Base-by-base conservation (phyloP, 92 coral and sea anemone species). In the Phenganax marumi region DNA sequence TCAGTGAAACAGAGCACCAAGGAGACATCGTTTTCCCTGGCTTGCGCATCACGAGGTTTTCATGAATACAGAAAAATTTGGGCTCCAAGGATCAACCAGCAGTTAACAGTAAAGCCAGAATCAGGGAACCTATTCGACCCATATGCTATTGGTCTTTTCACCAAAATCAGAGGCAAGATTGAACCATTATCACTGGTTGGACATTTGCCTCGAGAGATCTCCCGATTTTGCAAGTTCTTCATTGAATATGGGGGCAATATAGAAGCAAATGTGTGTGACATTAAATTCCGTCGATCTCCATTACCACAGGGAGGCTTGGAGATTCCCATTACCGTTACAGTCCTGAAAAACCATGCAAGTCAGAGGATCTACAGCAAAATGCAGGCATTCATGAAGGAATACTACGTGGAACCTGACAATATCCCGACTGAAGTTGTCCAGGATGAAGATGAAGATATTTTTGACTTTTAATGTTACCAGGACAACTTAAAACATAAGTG, bases 301-400 rank as follows among this genome's bases (percentile, higher is more conserved):
- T 80, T 80, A 80, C 84, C 84, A 80, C 84, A 80, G 33, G 85
- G 78, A 71, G 70, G 86, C 79, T 56, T 82, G 86, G 86, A 82
- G 86, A 82, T 82, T 82, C 86, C 86, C 50, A 82, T 82, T 82
- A 54, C 80, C 79, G 17, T 71, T 16, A 56, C 86, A 54, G 86
- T 82, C 80, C 8, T 82, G 86, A 65, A 82, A 43, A 66, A 80
- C 84, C 13, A 69, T 75, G 87, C 83, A 26, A 74, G 75, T 74
- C 53, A 21, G 53, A 19, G 76, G 68, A 84, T 84, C 2, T 84
- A 75, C 87, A 75, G 83, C 83, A 84, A 84, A 84, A 84, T 84
- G 87, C 87, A 84, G 87, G 87, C 87, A 84, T 84, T 84, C 33
- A 19, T 84, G 83, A 21, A 26, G 84, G 88, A 85, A 85, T 79